phyloP scores from a whole-genome alignment of 2,797 vertebrate genomes.

The Perodicticus potto region DNA sequence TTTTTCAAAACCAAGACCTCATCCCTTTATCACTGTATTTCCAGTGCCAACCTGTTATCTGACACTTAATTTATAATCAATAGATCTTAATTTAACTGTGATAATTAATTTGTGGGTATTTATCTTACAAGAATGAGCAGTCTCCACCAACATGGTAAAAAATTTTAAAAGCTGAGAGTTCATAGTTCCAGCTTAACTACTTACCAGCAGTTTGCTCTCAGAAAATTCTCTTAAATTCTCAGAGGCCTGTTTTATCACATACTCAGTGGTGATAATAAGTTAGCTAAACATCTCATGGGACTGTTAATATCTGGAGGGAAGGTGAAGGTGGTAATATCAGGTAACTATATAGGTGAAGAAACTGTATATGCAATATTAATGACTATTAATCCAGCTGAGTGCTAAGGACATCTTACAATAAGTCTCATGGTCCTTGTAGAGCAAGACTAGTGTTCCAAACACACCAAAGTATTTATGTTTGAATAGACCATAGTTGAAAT shows the following conservation, averaged over 20 bases:
- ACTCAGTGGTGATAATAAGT: neutral
- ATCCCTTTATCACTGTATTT: neutral
- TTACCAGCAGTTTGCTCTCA: neutral
- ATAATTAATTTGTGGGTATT: neutral
- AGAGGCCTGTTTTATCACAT: neutral
- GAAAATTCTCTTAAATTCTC: constrained; percentile 5
- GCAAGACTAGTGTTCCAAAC: neutral
- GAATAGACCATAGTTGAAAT: neutral
- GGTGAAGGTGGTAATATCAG: neutral
- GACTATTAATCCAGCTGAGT: neutral
- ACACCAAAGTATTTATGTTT: neutral
- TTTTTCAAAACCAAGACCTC: neutral
- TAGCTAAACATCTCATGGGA: neutral
- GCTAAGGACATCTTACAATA: neutral
- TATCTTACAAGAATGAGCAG: neutral
- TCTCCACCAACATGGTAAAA: neutral
- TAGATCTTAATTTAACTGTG: constrained; percentile 24
- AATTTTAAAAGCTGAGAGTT: constrained; percentile 13
- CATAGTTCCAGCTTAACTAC: neutral
- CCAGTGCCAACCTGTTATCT: neutral
- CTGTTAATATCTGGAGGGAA: neutral
- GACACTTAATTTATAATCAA: neutral
- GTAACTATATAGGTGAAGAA: neutral
- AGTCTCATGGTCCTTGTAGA: neutral
- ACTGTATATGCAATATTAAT: neutral